Evolutionary conservation across 2,888 invertebrate species (phyloP).

Genomic region (Eupeodes latifasciatus): DNA sequence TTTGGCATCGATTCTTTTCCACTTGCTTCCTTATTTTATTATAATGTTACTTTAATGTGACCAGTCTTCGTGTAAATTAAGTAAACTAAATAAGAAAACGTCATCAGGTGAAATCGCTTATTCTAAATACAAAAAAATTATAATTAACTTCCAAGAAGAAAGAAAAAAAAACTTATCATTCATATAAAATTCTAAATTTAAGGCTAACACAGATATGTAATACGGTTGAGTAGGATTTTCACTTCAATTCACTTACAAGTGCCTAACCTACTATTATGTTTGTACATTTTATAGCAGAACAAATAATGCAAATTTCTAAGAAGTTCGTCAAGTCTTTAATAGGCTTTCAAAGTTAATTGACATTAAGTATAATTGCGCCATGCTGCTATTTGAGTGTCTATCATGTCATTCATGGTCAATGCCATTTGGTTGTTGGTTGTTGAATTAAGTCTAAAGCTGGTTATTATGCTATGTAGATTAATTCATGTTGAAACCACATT

Average conservation of each 20-base stretch:
- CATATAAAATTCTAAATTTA: background rate
- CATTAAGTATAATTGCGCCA: constrained; percentile 26
- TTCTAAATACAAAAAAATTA: no score
- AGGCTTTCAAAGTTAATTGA: constrained; percentile 31
- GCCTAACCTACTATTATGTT: no score
- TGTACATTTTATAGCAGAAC: background rate
- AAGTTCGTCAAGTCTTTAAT: constrained; percentile 7
- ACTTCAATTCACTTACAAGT: background rate
- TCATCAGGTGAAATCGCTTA: constrained; percentile 11
- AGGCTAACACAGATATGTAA: background rate
- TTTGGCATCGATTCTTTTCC: background rate
- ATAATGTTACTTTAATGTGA: background rate
- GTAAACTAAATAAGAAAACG: background rate
- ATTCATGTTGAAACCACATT: constrained; percentile 32
- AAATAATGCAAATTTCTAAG: constrained; percentile 6
- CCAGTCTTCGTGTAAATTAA: constrained; percentile 45
- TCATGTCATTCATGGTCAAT: constrained; percentile 7
- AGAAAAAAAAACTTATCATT: background rate
- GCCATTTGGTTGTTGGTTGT: background rate
- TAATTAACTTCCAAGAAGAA: background rate
- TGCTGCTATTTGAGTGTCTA: constrained; percentile 10
- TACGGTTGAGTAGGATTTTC: background rate
- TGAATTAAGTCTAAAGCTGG: background rate
- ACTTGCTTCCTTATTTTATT: background rate
- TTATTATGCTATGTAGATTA: constrained; percentile 4